phyloP scores from a whole-genome alignment of 2,113 vertebrate species.

The Indri indri region DNA sequence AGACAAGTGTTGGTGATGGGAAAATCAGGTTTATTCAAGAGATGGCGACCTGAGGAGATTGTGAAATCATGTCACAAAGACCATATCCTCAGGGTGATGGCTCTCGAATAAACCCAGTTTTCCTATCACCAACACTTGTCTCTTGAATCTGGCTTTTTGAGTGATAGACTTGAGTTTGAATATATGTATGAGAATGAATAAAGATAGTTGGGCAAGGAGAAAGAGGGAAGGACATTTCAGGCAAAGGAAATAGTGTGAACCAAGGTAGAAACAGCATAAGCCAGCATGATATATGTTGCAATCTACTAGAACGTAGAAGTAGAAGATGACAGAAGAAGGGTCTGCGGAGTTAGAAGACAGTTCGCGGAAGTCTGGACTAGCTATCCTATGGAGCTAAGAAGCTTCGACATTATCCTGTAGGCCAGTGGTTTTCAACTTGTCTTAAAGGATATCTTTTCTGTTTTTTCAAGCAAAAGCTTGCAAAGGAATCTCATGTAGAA shows the following conservation, averaged over 20 bases:
- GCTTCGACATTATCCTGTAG: background rate
- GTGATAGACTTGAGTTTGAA: too few species aligned
- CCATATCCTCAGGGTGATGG: too few species aligned
- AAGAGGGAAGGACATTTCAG: background rate
- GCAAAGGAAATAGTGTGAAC: background rate
- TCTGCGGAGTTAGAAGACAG: background rate
- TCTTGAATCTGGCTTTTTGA: too few species aligned
- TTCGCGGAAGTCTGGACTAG: background rate
- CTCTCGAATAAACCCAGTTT: too few species aligned
- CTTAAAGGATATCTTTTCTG: background rate
- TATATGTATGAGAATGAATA: background rate
- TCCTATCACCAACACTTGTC: too few species aligned
- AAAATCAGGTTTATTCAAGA: too few species aligned
- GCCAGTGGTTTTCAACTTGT: background rate
- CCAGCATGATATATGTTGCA: background rate
- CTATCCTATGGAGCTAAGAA: background rate
- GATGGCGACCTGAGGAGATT: too few species aligned
- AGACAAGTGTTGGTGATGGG: too few species aligned
- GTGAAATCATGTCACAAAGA: too few species aligned
- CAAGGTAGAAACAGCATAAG: background rate
- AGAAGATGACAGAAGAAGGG: background rate
- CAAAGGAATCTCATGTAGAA: background rate
- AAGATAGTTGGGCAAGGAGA: background rate
- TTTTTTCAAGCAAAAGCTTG: background rate
- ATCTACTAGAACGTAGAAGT: background rate